Evolutionary conservation across 2,888 invertebrate genomes (phyloP), one percentile per base, ranked within the genome.

Genomic region (Plebejus argus): DNA sequence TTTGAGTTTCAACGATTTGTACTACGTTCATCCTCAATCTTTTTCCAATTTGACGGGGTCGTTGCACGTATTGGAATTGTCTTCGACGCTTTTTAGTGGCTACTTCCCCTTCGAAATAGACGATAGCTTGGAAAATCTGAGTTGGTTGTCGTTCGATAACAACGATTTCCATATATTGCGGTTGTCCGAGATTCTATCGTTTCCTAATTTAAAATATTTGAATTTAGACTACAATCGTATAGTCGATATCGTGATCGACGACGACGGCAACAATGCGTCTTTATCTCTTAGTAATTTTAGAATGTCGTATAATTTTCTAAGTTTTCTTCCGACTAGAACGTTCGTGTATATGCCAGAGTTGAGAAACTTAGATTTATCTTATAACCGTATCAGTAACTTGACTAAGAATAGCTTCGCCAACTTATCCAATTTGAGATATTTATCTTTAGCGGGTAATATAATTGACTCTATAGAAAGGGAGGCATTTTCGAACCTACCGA

Each of bases 1-100:
- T 91, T 93, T 99, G 82, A 98, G 98, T 87, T 98, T 98, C 90
- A 99, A 99, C 90, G 97, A 97, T 85, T 95, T 99, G 81, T 96
- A 96, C 83, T 96, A 97, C 85, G 95, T 99, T 82, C 97, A 98
- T 86, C 95, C 96, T 39, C 96, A 97, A 85, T 96, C 98, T 23
- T 98, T 98, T 87, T 95, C 95, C 79, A 97, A 97, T 83, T 95
- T 98, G 79, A 96, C 96, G 56, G 95, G 95, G 77, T 96, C 96
- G 33, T 91, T 98, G 76, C 97, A 97, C 88, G 97, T 97, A 80
- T 91, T 98, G 61, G 98, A 98, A 89, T 95, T 98, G 77, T 98
- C 98, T 80, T 98, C 98, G 84, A 97, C 97, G 33, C 96, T 98
- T 74, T 96, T 97, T 83, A 96, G 96, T 20, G 97, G 97, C 82